Evolutionary conservation across 2,797 vertebrate genomes (phyloP).

Genomic region (Emydoidea blandingii): DNA sequence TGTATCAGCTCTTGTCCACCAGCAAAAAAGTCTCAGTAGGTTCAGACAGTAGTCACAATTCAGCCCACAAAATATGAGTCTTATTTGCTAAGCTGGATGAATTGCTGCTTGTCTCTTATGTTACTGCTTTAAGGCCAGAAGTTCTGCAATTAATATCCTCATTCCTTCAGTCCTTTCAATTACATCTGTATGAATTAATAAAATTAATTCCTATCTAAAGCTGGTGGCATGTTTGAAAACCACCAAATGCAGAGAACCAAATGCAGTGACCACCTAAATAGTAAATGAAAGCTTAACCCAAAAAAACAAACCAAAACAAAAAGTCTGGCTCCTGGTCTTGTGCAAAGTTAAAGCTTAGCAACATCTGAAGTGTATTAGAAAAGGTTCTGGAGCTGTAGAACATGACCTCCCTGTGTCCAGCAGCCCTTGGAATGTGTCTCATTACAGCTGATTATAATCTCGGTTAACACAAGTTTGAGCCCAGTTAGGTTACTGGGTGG

Average conservation of each 20-base stretch:
- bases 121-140: neutral
- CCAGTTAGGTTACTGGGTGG: no score
- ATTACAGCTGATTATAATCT: conserved; percentile 50
- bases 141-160: neutral
- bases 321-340: neutral
- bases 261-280: conserved; percentile 27
- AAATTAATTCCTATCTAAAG: conserved; percentile 2
- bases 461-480: neutral
- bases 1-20: neutral
- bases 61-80: neutral
- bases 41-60: conserved; percentile 7
- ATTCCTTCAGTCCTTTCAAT: conserved; percentile 2
- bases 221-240: neutral
- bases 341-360: conserved; percentile 27
- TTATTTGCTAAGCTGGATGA: neutral
- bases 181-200: neutral
- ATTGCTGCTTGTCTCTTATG: neutral
- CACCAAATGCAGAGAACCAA: conserved; percentile 3
- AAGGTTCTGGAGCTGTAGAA: conserved; percentile 50
- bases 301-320: neutral
- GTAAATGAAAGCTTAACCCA: conserved; percentile 50
- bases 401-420: conserved; percentile 26
- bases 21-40: neutral
- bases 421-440: conserved; percentile 44
- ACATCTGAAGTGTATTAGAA: conserved; percentile 71